Evolutionary conservation across 2,888 invertebrate genomes (phyloP).

Genomic region (Drosophila rubida): DNA sequence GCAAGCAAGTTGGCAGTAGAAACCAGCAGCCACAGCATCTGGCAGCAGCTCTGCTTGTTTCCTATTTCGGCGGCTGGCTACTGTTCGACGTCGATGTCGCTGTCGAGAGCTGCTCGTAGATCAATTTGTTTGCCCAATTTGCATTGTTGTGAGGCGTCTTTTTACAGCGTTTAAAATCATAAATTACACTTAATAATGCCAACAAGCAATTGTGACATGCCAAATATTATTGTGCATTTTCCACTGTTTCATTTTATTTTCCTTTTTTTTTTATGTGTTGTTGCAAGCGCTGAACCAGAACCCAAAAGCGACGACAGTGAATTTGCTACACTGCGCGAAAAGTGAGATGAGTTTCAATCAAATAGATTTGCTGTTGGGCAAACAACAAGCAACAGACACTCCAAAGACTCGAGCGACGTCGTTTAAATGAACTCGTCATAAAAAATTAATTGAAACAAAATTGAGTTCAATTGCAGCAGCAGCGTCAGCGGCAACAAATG

Average conservation of each 20-base stretch:
- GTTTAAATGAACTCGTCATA: constrained; percentile 65
- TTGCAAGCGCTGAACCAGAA: constrained; percentile 63
- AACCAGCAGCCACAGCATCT: constrained; percentile 28
- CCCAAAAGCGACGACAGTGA: constrained; percentile 12
- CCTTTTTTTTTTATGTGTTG: constrained; percentile 8
- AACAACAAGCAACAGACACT: constrained; percentile 43
- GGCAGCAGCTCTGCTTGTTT: constrained; percentile 55
- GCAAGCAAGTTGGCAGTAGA: no score
- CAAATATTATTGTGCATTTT: constrained; percentile 17
- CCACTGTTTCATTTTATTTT: no score
- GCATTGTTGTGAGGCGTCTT: constrained; percentile 32
- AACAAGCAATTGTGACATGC: constrained; percentile 23
- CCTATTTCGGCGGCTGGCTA: constrained; percentile 67
- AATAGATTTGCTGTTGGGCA: no score
- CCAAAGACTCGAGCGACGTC: constrained; percentile 26
- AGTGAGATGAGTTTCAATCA: no score
- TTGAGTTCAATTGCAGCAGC: constrained; percentile 74
- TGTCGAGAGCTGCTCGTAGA: constrained; percentile 27
- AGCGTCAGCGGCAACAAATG: neutral
- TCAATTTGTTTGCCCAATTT: constrained; percentile 44
- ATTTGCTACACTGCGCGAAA: constrained; percentile 18
- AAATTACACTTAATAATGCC: constrained; percentile 34
- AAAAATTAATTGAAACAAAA: constrained; percentile 68
- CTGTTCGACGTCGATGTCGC: constrained; percentile 59
- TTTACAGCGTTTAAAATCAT: constrained; percentile 27